Percentiles rank a stretch among this genome's conserved stretches.
These are phyloP conservation scores for Laterallus jamaicensis DNA, from an alignment of 2,113 vertebrate genomes.

Conservation along the genomic window DNA sequence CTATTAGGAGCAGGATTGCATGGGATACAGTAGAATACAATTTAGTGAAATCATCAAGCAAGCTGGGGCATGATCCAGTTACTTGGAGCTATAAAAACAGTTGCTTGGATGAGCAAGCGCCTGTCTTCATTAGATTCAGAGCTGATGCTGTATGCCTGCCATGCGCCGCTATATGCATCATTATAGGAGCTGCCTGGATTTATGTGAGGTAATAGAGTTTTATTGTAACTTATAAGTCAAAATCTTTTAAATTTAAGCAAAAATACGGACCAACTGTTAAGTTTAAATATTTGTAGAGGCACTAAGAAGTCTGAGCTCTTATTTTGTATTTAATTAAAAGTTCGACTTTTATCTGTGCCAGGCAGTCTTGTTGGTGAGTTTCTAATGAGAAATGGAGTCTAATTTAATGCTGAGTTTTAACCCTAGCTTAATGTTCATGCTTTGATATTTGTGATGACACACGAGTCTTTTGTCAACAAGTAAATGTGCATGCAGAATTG, in stretches of 20 bases:
- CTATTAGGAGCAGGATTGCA: conserved; percentile 53
- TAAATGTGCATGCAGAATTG: neutral
- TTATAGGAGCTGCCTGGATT: conserved; percentile 63
- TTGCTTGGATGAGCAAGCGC: neutral
- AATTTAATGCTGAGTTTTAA: conserved; percentile 9
- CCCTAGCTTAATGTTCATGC: neutral
- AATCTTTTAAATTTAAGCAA: neutral
- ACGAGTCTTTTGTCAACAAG: neutral
- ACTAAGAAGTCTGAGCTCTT: neutral
- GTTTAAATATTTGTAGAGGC: neutral
- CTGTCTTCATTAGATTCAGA: neutral
- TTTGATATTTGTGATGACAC: neutral
- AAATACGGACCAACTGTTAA: neutral
- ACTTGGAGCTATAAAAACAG: conserved; percentile 22
- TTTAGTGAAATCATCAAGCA: conserved; percentile 37
- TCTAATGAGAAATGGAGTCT: neutral
- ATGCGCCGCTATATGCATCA: conserved; percentile 68
- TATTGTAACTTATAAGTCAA: neutral
- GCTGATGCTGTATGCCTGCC: neutral
- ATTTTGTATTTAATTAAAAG: neutral
- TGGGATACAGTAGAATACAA: conserved; percentile 23
- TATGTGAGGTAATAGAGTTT: conserved; percentile 70
- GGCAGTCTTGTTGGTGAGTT: neutral
- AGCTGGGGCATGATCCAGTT: neutral
- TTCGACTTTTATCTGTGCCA: neutral